Percentiles rank a stretch among this genome's conserved stretches.
Evolutionary conservation across 2,113 vertebrate genomes (phyloP).

Genomic region (Nothobranchius furzeri): DNA sequence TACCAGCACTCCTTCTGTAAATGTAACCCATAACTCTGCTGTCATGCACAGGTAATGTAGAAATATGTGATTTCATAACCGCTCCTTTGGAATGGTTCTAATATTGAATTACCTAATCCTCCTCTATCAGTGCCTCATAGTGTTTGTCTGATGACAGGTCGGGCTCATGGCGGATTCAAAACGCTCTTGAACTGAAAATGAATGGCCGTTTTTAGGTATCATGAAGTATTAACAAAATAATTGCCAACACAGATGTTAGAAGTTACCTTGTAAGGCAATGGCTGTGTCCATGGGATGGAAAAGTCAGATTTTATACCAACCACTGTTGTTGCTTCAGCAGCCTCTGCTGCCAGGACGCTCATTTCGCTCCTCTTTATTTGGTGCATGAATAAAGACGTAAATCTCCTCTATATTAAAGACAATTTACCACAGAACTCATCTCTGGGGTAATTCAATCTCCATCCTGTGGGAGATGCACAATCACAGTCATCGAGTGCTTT

Average conservation of each 20-base stretch:
- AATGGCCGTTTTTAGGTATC: background rate
- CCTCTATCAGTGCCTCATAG: background rate
- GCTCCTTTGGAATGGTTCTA: background rate
- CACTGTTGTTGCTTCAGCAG: background rate
- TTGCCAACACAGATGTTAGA: conserved; percentile 4
- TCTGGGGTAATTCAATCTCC: conserved; percentile 41
- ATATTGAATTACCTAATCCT: background rate
- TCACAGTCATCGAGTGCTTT: conserved; percentile 10
- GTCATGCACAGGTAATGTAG: background rate
- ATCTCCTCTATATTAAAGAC: conserved; percentile 51
- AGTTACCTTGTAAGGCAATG: background rate
- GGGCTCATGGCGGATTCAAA: no score
- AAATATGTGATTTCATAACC: background rate
- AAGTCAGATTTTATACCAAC: conserved; percentile 10
- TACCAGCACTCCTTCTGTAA: background rate
- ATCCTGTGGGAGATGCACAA: conserved; percentile 12
- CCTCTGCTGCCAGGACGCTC: conserved; percentile 14
- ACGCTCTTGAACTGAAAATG: background rate
- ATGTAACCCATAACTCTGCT: background rate
- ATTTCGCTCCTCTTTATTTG: conserved; percentile 27
- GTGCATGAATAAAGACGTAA: conserved; percentile 47
- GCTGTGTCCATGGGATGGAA: background rate
- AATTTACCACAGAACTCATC: conserved; percentile 47
- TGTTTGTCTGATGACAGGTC: background rate
- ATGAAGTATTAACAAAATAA: conserved; percentile 3